A percentile compares a stretch with the other conserved stretches of the same genome.
Conservation (phyloP, 2,113 vertebrate species). For the Panurus biarmicus region DNA sequence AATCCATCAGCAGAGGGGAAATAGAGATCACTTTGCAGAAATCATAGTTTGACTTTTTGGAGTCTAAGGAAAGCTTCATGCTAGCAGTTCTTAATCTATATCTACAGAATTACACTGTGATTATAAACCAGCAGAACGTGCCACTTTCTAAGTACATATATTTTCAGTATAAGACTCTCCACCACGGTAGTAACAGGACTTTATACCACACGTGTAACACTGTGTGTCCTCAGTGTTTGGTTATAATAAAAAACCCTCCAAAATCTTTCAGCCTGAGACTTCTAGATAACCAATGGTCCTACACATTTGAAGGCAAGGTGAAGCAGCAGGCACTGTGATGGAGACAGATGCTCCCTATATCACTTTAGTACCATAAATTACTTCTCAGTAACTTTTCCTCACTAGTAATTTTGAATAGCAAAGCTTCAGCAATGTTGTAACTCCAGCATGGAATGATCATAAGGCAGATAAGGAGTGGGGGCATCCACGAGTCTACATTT, state of each 20-base stretch:
- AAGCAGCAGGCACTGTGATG: background rate
- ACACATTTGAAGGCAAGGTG: background rate
- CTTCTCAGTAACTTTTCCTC: background rate
- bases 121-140: background rate
- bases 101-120: background rate
- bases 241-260: background rate
- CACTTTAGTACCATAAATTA: background rate
- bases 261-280: background rate
- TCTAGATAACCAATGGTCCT: background rate
- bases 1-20: background rate
- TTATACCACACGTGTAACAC: background rate
- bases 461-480: background rate
- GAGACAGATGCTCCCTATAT: background rate
- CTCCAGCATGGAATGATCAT: background rate
- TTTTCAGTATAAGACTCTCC: background rate
- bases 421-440: background rate
- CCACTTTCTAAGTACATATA: background rate
- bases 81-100: background rate
- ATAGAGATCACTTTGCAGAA: background rate
- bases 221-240: background rate
- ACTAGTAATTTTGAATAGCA: background rate
- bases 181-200: background rate
- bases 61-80: background rate
- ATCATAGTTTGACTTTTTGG: background rate
- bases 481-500: background rate